Base-by-base conservation (phyloP, 1,140 invertebrate genomes). In the Drosophila orosa region DNA sequence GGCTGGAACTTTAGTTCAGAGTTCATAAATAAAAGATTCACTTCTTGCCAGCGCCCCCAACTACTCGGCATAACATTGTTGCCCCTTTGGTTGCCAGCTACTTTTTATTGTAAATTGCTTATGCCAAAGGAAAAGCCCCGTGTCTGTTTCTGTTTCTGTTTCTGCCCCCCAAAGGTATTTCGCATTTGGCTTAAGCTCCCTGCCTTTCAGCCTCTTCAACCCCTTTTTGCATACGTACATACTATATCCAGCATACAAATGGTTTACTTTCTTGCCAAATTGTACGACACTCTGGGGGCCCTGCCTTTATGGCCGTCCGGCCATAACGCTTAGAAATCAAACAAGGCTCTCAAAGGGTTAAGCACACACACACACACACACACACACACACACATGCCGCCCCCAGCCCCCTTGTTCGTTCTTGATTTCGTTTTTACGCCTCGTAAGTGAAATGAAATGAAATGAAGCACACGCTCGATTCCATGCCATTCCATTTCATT, bases 31-130 rank as follows among this genome's bases (percentile, higher is more conserved):
- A 84, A 89, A 89, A 89, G 84, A 89, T 89, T 80, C 77, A 55
- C 80, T 78, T 68, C 73, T 83, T 72, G 56, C 50, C 55, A 63
- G 44, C 27, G n/a, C 50, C 42, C 24, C 25, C 25, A 17, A 33
- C 47, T 37, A 44, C 37, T 65, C 40, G 33, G 9, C 57, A 50
- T 9, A 62, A 75, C 71, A 87, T 80, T 89, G 76, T 87, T 87
- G 84, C 72, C 75, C 74, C 63, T 61, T 75, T 67, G 31, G 40
- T 67, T 59, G 55, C 62, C 57, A 56, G 83, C 83, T 62, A 82
- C 83, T 87, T 87, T 86, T 87, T 89, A 87, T 83, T 87, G 83
- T 89, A 89, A 80, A 87, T 87, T 87, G 80, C 84, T 89, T 87
- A 84, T 87, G 84, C 75, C 83, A 78, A 73, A 85, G 74, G 61